Base-by-base conservation (phyloP, 2,113 vertebrate species). In the Sebastes fasciatus region DNA sequence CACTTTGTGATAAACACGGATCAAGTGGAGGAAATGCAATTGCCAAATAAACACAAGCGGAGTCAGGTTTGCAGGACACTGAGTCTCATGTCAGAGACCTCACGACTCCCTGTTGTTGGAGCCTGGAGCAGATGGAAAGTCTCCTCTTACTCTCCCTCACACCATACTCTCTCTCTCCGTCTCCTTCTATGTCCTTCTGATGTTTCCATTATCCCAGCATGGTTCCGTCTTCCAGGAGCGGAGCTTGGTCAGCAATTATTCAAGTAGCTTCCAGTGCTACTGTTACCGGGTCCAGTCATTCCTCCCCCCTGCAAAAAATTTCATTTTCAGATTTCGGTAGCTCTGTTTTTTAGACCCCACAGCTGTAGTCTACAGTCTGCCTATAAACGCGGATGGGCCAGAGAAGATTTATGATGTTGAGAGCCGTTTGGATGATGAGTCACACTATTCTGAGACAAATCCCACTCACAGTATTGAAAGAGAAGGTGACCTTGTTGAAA, bases 171-270 rank as follows among this genome's bases (percentile, higher is more conserved):
- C 64, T 73, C 49, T 85, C 66, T 69, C 14, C 3, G n/a, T 85
- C 76, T 89, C 64, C 68, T 72, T 88, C 67, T 46, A 16, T 58
- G 73, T 83, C 84, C 73, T 73, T 86, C 88, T 83, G 86, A 86
- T 74, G 57, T 94, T 93, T 93, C 88, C 91, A 91, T 93, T 89
- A 73, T 75, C 51, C 49, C 61, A 10, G 7, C 5, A 67, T 84
- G 78, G 62, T 57, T 79, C 61, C 34, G 34, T 83, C 81, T 82
- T 81, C 67, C 14, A 62, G 55, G 77, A 8, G 8, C 4, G 8
- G 21, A 74, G 71, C 71, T 77, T 58, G n/a, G 82, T 89, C 77
- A 67, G 82, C 85, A 89, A 65, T 74, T 73, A 67, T 26, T 77
- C 49, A 43, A 52, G 49, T 42, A 60, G 17, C 80, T 76, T 76